Evolutionary conservation across 2,113 vertebrate genomes (phyloP), one percentile per base, ranked within the genome.

Genomic region (Genyomyrus donnyi): DNA sequence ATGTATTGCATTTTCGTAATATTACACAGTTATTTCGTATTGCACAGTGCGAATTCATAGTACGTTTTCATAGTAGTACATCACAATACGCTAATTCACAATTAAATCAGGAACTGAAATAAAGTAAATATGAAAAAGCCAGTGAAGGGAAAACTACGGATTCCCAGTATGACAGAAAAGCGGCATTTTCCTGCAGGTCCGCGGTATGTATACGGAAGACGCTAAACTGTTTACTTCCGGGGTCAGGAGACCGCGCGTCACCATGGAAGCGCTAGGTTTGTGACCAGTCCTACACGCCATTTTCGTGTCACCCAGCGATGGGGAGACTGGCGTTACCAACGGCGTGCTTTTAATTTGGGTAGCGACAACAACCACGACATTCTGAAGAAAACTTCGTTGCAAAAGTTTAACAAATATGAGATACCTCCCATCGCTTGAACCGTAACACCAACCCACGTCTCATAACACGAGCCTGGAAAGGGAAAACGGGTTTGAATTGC

Each of bases 201-300:
- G 15, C 3, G 6, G 35, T 39, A 19, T 80, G 35, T 80, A 19
- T 17, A 5, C 74, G 31, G 74, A 80, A 80, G 74, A 19, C 15
- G 9, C 5, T 35, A n/a, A n/a, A 39, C 4, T 17, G 31, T 48
- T 66, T 50, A 84, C 80, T 31, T 86, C 24, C 24, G 89, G 56
- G 88, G 91, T 89, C 83, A 88, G 85, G 7, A 90, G 88, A 90
- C 74, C 49, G 88, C 85, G 92, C 93, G 95, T 97, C 95, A 92
- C 96, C 96, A 97, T 97, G 96, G 96, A 94, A 96, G 95, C 96
- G 91, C 91, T 94, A 93, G 31, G 95, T 96, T 95, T 96, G 95
- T 95, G 92, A 95, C 94, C 92, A 92, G 90, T 88, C 87, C 91
- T 91, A 93, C 94, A 92, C 95, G 96, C 96, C 96, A 96, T 97